These are phyloP conservation scores for Bathynomus jamesi DNA, from an alignment of 1,140 invertebrate species.

Conservation along the genomic window DNA sequence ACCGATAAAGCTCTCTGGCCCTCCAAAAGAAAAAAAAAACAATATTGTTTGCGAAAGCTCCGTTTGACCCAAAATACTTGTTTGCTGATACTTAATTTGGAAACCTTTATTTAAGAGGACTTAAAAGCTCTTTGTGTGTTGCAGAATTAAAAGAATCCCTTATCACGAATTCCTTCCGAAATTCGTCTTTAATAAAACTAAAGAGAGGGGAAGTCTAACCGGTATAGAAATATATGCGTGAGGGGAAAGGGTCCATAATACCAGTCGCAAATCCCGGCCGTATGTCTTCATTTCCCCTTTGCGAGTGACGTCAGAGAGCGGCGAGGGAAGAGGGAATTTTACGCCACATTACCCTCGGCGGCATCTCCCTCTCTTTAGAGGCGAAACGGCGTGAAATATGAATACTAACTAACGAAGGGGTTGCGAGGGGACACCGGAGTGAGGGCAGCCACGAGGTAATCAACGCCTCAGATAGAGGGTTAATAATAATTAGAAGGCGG, in stretches of 20 bases:
- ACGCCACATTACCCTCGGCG: background rate
- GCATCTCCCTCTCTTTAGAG: background rate
- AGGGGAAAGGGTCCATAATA: background rate
- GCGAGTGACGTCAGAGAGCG: background rate
- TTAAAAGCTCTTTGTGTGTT: background rate
- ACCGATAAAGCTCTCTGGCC: too few species aligned
- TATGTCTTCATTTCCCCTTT: constrained; percentile 1
- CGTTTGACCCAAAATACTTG: too few species aligned
- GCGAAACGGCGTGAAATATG: background rate
- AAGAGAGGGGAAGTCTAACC: background rate
- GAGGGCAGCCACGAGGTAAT: too few species aligned
- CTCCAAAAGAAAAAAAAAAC: too few species aligned
- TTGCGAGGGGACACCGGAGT: background rate
- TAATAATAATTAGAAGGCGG: too few species aligned
- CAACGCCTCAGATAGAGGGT: background rate
- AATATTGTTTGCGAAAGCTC: too few species aligned
- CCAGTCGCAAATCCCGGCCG: background rate
- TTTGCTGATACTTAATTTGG: too few species aligned
- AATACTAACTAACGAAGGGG: background rate
- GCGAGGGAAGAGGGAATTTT: background rate
- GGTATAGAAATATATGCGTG: background rate
- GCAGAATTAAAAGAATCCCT: background rate
- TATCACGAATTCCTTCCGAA: background rate
- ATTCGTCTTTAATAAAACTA: constrained; percentile 1
- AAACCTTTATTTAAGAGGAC: too few species aligned